phyloP scores from a whole-genome alignment of 2,113 vertebrate species.

The Gallinago paraguaiae region DNA sequence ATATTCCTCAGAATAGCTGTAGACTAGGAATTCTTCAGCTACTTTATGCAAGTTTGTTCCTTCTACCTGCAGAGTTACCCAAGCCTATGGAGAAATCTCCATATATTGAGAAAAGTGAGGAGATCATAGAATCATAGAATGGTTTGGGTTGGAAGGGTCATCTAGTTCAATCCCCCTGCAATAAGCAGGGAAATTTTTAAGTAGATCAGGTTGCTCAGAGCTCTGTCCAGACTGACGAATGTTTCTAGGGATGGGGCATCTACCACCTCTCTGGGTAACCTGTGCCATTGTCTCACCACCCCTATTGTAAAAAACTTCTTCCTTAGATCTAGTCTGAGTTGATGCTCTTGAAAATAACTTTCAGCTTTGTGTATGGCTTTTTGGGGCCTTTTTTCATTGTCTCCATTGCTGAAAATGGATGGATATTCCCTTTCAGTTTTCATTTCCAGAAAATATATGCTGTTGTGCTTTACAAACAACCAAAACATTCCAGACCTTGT shows the following conservation, averaged over 20 bases:
- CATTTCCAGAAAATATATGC: neutral
- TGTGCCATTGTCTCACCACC: neutral
- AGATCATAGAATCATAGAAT: neutral
- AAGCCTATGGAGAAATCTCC: neutral
- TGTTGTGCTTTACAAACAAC: neutral
- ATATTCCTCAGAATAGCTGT: neutral
- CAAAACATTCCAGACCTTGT: neutral
- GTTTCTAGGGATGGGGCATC: neutral
- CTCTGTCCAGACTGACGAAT: neutral
- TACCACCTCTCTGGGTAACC: neutral
- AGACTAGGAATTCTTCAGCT: neutral
- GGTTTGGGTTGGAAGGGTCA: neutral
- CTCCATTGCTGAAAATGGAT: neutral
- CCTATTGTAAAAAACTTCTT: neutral
- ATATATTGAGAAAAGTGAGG: neutral
- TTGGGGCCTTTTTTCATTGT: neutral
- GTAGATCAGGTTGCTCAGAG: neutral
- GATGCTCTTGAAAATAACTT: neutral
- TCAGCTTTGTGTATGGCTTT: rapidly evolving
- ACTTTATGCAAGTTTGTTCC: neutral
- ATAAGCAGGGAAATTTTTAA: neutral
- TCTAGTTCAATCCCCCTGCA: neutral
- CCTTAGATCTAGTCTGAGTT: neutral
- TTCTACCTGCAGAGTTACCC: neutral
- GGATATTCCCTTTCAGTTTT: neutral